These are phyloP conservation scores for Leptopilina syphax DNA, from an alignment of 2,888 invertebrate genomes.

Conservation along the genomic window DNA sequence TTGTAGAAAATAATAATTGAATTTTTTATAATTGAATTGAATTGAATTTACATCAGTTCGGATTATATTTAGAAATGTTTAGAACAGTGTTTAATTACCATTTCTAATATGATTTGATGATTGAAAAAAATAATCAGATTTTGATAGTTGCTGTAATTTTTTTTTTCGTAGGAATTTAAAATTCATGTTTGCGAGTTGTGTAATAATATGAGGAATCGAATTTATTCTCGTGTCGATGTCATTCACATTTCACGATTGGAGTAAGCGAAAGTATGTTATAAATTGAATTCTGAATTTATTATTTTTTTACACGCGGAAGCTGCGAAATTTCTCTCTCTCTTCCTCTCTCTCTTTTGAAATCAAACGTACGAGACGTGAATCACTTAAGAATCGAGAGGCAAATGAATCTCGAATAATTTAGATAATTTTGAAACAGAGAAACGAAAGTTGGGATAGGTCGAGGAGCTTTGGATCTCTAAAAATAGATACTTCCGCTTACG, in stretches of 20 bases:
- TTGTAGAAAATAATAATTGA: too few species aligned
- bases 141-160: too few species aligned
- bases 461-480: slow-evolving; percentile 7
- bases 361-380: slow-evolving; percentile 19
- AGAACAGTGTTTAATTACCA: too few species aligned
- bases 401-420: slow-evolving; percentile 31
- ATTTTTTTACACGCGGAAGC: slow-evolving; percentile 26
- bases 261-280: slow-evolving; percentile 20
- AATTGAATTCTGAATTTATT: slow-evolving; percentile 13
- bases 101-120: too few species aligned
- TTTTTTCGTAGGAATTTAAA: too few species aligned
- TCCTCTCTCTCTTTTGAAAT: not conserved
- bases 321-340: slow-evolving; percentile 1
- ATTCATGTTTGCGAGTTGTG: not conserved
- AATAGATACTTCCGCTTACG: slow-evolving; percentile 32
- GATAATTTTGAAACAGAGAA: slow-evolving; percentile 26
- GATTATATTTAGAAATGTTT: too few species aligned
- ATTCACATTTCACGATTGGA: not conserved
- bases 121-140: too few species aligned
- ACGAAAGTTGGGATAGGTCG: slow-evolving; percentile 37
- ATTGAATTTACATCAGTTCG: too few species aligned
- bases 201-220: not conserved
- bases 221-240: not conserved
- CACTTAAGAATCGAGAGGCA: slow-evolving; percentile 22
- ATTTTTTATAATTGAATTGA: too few species aligned